Evolutionary conservation across 2,113 vertebrate species (phyloP).

Genomic region (Aptenodytes forsteri): DNA sequence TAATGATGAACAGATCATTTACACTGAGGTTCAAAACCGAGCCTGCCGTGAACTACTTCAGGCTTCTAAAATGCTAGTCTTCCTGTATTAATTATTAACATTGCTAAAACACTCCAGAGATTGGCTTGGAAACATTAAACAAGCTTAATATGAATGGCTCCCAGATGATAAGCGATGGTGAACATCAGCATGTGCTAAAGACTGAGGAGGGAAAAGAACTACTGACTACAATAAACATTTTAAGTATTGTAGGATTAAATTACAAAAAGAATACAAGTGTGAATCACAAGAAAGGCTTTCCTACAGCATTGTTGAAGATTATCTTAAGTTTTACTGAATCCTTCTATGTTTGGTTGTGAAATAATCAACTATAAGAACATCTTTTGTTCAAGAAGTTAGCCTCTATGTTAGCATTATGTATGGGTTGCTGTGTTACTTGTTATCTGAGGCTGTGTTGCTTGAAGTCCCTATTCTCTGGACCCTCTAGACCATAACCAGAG

Average conservation of each 20-base stretch:
- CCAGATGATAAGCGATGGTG: conserved; percentile 25
- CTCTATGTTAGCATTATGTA: too few relatives aligned
- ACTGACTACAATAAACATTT: conserved; percentile 23
- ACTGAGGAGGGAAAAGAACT: not conserved
- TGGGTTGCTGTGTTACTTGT: too few relatives aligned
- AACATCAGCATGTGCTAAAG: conserved; percentile 28
- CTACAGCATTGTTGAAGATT: not conserved
- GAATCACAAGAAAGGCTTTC: conserved; percentile 6
- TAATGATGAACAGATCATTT: not conserved
- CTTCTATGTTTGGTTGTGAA: too few relatives aligned
- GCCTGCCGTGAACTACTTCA: not conserved
- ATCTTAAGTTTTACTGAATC: too few relatives aligned
- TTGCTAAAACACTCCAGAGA: conserved; percentile 25
- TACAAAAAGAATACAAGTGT: not conserved
- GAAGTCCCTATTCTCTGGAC: too few relatives aligned
- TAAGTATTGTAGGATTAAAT: not conserved
- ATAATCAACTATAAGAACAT: too few relatives aligned
- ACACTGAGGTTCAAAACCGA: not conserved
- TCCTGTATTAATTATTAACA: conserved; percentile 42
- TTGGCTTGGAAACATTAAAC: conserved; percentile 27
- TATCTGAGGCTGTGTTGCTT: too few relatives aligned
- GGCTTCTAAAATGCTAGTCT: not conserved
- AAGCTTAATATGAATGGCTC: conserved; percentile 49
- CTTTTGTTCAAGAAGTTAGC: too few relatives aligned
- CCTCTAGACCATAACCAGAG: too few relatives aligned